Evolutionary conservation across 1,140 invertebrate genomes (phyloP), one percentile per base, ranked within the genome.

Genomic region (Drosophila dunni): DNA sequence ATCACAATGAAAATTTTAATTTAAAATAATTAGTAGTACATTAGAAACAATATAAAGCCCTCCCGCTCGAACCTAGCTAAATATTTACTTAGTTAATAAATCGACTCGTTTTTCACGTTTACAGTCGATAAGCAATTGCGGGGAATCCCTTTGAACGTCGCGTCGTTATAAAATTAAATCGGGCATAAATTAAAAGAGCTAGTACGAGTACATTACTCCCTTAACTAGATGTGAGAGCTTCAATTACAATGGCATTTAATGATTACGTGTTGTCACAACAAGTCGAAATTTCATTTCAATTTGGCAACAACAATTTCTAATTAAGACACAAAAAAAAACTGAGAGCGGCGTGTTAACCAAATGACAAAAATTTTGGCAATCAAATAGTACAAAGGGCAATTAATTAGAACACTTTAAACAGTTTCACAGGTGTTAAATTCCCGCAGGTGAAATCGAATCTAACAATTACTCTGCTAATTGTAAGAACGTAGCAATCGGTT

Each of bases 251-350:
- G 50, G 50, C 13, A 53, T 60, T 42, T 8, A 10, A 38, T 17
- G 62, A 54, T 44, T 42, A 1, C n/a, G 44, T 34, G 24, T 33
- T 17, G 2, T 53, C 33, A 4, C 3, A 29, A 20, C 11, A 13
- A 38, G 33, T 54, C 51, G 33, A 33, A 58, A 33, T 13, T 45
- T 40, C 53, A 56, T 56, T 56, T 40, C 36, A 56, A 56, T 56
- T 56, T 40, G 56, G 13, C 34, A 46, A 64, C 51, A 57, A 71
- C 51, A 67, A 45, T 60, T 67, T 72, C 24, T 73, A 74, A 74
- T 74, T 68, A 48, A 50, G 71, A 54, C 38, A 62, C 7, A 46
- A 57, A 62, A 36, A 24, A 24, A 29, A 2, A 29, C 13, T 13
- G 8, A 17, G 51, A 42, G 33, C 8, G 36, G 38, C 44, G 36